Evolutionary conservation across 2,888 invertebrate genomes (phyloP), one percentile per base, ranked within the genome.

Genomic region (Diabrotica balteata): DNA sequence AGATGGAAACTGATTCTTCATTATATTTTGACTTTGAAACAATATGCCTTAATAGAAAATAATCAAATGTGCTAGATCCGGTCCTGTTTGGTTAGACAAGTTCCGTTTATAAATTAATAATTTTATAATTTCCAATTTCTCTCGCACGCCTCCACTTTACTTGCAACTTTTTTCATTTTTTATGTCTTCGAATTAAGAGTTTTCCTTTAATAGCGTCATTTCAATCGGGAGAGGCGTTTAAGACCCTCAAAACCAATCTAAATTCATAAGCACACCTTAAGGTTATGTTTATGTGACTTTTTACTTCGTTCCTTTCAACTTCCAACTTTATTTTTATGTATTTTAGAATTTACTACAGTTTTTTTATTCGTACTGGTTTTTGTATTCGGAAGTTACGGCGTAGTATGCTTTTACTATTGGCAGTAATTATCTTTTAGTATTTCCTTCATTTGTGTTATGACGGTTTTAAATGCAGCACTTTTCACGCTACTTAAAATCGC

Each of bases 241-340:
- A 59, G 68, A 53, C 59, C 57, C 50, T 69, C 69, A 68, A 75
- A 74, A 73, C 69, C 70, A 76, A 82, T 83, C 80, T 82, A 82
- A 82, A 83, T 83, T 82, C 83, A 82, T 81, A 81, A 80, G 81
- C 83, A 82, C 80, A 82, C 81, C 79, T 80, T 79, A 67, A 55
- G 72, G 72, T 71, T 66, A 57, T 76, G 76, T 79, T 79, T 77
- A 74, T 52, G 64, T 43, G 44, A 9, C 8, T 57, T 45, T 57
- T 47, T n/a, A 44, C n/a, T 43, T 57, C 43, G 55, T 73, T 69
- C 70, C 72, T 69, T 73, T 8, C 44, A 9, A 11, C 45, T 57
- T 57, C 8, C 7, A 57, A 45, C 55, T 57, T 57, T 55, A 55
- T 54, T 17, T 11, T 57, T 45, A 57, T 57, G 44, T 57, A 44